phyloP scores from a whole-genome alignment of 2,113 vertebrate species.

The Hippocampus comes region DNA sequence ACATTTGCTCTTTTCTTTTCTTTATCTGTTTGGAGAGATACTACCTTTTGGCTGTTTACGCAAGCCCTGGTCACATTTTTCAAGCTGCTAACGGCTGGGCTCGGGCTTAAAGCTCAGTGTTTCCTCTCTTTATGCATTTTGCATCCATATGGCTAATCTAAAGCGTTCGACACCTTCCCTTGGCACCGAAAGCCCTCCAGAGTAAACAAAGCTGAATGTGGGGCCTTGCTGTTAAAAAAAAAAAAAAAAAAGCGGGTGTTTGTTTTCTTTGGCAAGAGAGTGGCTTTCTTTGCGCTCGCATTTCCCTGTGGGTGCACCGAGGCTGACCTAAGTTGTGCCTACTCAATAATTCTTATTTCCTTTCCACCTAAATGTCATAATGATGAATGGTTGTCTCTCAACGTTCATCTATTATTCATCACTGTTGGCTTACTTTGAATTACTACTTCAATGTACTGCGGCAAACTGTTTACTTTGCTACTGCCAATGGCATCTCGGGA shows the following conservation, averaged over 20 bases:
- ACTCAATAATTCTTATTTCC: constrained; percentile 46
- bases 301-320: constrained; percentile 2
- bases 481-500: constrained; percentile 24
- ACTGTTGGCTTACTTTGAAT: constrained; percentile 52
- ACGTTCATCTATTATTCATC: constrained; percentile 55
- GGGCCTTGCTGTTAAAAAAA: not conserved
- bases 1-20: constrained; percentile 9
- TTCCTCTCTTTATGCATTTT: constrained; percentile 21
- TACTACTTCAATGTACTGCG: constrained; percentile 26
- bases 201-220: constrained; percentile 39
- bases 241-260: constrained; percentile 5
- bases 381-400: constrained; percentile 56
- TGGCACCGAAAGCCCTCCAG: constrained; percentile 14
- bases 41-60: constrained; percentile 57
- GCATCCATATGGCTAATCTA: constrained; percentile 36
- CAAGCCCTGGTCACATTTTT: constrained; percentile 38
- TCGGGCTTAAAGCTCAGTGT: constrained; percentile 39
- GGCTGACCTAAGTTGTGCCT: constrained; percentile 25
- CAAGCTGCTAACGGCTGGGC: constrained; percentile 39
- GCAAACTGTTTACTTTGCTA: constrained; percentile 17
- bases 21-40: constrained; percentile 46
- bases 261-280: constrained; percentile 25
- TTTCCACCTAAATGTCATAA: constrained; percentile 41
- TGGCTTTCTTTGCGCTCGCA: constrained; percentile 7
- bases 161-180: constrained; percentile 24